Evolutionary conservation across 2,888 invertebrate genomes (phyloP).

Genomic region (Maniola hyperantus): DNA sequence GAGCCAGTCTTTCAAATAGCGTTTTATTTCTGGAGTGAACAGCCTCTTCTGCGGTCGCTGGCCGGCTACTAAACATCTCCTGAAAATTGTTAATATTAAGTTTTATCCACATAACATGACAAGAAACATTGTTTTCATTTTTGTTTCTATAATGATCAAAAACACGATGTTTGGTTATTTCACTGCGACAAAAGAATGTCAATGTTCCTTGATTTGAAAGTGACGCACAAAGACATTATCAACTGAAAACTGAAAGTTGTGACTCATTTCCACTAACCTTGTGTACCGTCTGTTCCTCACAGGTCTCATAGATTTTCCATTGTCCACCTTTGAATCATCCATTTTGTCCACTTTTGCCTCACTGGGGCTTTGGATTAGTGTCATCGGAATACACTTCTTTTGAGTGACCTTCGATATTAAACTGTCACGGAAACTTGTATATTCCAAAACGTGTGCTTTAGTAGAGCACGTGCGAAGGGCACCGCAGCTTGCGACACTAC

Average conservation of each 20-base stretch:
- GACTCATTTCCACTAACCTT: constrained; percentile 83
- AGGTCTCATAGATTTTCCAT: constrained; percentile 83
- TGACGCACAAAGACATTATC: constrained; percentile 76
- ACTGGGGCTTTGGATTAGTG: constrained; percentile 63
- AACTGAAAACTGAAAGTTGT: constrained; percentile 64
- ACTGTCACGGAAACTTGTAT: constrained; percentile 24
- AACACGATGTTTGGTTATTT: constrained; percentile 10
- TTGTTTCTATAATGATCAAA: not conserved
- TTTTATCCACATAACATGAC: not conserved
- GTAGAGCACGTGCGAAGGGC: constrained; percentile 74
- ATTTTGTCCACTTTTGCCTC: constrained; percentile 58
- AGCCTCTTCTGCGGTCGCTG: constrained; percentile 87
- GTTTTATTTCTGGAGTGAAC: constrained; percentile 91
- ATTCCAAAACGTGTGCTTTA: constrained; percentile 33
- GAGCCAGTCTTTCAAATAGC: constrained; percentile 90
- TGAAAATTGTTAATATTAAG: constrained; percentile 52
- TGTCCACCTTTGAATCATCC: constrained; percentile 67
- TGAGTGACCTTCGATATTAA: not conserved
- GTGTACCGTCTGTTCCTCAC: constrained; percentile 88
- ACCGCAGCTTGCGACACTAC: constrained; percentile 67
- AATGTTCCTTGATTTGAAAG: constrained; percentile 46
- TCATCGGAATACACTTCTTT: constrained; percentile 51
- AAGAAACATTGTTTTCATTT: constrained; percentile 11
- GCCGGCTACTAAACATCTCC: constrained; percentile 82
- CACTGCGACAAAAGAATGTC: constrained; percentile 47